phyloP scores from a whole-genome alignment of 2,113 vertebrate species.

The Austrofundulus limnaeus region DNA sequence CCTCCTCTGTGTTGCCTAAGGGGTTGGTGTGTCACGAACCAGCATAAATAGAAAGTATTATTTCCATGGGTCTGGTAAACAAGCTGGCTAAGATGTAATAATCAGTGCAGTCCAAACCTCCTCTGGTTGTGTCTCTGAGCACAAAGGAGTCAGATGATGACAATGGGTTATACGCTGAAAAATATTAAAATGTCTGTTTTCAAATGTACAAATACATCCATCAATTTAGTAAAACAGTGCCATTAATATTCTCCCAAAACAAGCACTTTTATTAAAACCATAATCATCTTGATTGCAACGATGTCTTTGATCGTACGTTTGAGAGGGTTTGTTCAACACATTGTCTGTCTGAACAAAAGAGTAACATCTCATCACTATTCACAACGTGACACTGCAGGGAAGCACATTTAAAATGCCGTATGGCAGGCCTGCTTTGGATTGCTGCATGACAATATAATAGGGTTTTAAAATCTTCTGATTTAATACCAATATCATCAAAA shows the following conservation, averaged over 20 bases:
- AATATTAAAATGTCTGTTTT: background rate
- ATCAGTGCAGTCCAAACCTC: no score
- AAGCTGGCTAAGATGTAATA: conserved; percentile 45
- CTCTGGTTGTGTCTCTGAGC: no score
- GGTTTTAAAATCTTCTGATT: conserved; percentile 1
- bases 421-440: background rate
- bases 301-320: background rate
- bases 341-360: background rate
- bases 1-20: conserved; percentile 44
- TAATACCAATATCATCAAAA: background rate
- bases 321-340: background rate
- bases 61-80: conserved; percentile 71
- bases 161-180: no score
- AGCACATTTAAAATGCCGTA: background rate
- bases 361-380: background rate
- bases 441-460: background rate
- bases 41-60: conserved; percentile 65
- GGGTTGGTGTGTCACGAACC: conserved; percentile 58
- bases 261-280: background rate
- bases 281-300: no score
- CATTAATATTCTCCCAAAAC: background rate
- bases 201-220: no score
- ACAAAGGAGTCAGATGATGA: no score
- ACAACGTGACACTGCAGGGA: background rate
- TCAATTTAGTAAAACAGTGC: background rate